Evolutionary conservation across 2,888 invertebrate species (phyloP), one percentile per base, ranked within the genome.

Genomic region (Lycia hirtaria): DNA sequence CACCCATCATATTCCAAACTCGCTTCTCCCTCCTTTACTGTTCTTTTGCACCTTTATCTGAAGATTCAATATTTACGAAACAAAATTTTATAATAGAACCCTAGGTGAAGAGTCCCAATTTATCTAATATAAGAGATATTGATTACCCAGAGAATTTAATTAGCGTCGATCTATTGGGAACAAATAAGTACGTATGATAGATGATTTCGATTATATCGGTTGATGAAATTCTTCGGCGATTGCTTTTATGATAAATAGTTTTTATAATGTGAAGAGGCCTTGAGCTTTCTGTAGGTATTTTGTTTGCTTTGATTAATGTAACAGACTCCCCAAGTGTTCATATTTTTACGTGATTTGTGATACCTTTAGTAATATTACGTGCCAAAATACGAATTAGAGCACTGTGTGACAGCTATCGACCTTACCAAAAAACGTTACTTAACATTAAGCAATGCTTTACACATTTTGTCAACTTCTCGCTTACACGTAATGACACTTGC

Each of bases 161-260:
- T 76, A 80, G 74, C 65, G 73, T 79, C 73, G 73, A 82, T 74
- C 73, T 81, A 69, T 80, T 78, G 85, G 85, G 85, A 85, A 76
- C 85, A 86, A 85, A 75, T 77, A 76, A 57, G 64, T 63, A 66
- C 61, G 62, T 65, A 63, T 60, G 56, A 61, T 61, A 67, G 56
- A 54, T 56, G 58, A 63, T 56, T 62, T 62, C 44, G 24, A 33
- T 56, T 63, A 56, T 44, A 58, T 55, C 38, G 51, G 60, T 58
- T 66, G 58, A 53, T 64, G 56, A 60, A 50, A 63, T 62, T 58
- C 55, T 58, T 61, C 57, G 40, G 44, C 37, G 41, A 60, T 61
- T 61, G 60, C 64, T 69, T 66, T 64, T 64, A 65, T 73, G 7
- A 40, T 40, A 12, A 20, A 24, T 47, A 10, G 66, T 51, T 26